phyloP scores from a whole-genome alignment of 2,113 vertebrate genomes.

The Alexandromys fortis region DNA sequence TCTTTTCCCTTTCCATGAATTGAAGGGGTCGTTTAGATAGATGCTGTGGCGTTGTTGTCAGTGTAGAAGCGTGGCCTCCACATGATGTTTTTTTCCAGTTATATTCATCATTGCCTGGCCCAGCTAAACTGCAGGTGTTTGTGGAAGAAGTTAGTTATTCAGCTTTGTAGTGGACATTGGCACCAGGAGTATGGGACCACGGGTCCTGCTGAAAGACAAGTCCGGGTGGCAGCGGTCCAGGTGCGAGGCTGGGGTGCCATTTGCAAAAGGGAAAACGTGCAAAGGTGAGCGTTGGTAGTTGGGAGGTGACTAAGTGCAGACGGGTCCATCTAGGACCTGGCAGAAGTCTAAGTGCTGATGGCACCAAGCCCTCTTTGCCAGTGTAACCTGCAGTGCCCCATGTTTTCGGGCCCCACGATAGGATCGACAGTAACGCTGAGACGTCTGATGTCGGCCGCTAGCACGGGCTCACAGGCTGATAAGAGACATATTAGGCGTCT shows the following conservation, averaged over 20 bases:
- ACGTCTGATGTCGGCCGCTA: background rate
- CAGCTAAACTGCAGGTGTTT: background rate
- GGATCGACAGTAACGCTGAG: background rate
- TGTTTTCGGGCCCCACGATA: background rate
- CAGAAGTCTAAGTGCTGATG: background rate
- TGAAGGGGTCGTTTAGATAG: background rate
- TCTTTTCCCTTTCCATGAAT: background rate
- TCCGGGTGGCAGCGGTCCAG: background rate
- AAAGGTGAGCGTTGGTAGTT: background rate
- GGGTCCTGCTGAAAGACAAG: background rate
- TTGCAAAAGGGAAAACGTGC: background rate
- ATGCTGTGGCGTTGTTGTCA: background rate
- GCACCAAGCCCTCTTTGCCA: background rate
- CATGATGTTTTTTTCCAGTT: background rate
- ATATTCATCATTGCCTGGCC: background rate
- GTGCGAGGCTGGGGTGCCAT: too few species aligned
- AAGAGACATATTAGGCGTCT: background rate
- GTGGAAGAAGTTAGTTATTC: background rate
- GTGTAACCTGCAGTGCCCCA: background rate
- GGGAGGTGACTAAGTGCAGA: background rate
- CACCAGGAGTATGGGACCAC: background rate
- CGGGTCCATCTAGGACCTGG: background rate
- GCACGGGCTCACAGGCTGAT: too few species aligned
- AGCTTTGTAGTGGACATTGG: background rate
- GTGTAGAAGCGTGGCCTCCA: background rate